These are phyloP conservation scores for Toxotes chatareus DNA, from an alignment of 2,113 vertebrate species.

Conservation along the genomic window DNA sequence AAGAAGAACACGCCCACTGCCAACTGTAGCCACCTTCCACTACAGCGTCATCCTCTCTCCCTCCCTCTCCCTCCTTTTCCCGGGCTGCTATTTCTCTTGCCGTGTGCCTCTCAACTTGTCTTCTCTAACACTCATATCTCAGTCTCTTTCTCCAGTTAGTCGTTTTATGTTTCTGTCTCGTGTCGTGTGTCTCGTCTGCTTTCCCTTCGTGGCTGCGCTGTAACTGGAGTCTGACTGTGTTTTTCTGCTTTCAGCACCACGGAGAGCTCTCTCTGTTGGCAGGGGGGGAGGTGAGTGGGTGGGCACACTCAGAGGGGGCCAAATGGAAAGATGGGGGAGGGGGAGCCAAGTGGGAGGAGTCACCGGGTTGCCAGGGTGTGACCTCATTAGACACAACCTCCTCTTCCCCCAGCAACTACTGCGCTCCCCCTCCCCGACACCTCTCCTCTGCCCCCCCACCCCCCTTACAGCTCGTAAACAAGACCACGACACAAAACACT, in stretches of 20 bases:
- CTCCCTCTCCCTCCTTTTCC: constrained; percentile 28
- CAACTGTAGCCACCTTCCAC: constrained; percentile 70
- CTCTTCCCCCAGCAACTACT: constrained; percentile 76
- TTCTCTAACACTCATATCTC: constrained; percentile 2
- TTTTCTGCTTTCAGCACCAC: constrained; percentile 83
- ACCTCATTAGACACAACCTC: constrained; percentile 83
- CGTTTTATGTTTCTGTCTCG: constrained; percentile 42
- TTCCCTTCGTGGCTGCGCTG: constrained; percentile 47
- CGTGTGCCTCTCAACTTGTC: constrained; percentile 41
- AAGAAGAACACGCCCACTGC: constrained; percentile 84
- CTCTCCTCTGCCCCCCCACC: constrained; percentile 20
- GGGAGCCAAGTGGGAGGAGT: constrained; percentile 68
- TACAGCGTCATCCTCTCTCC: constrained; percentile 52
- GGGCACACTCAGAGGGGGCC: constrained; percentile 56
- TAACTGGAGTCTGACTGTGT: constrained; percentile 55
- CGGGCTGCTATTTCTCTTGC: constrained; percentile 23
- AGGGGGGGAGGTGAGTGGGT: constrained; percentile 50
- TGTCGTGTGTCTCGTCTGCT: constrained; percentile 20
- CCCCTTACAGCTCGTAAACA: constrained; percentile 79
- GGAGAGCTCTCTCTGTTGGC: constrained; percentile 81
- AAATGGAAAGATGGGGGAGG: constrained; percentile 57
- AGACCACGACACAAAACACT: constrained; percentile 75
- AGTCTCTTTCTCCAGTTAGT: constrained; percentile 7
- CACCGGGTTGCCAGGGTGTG: constrained; percentile 81
- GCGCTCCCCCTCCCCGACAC: constrained; percentile 32